These are phyloP conservation scores for Radopholus similis DNA, from an alignment of 1,140 invertebrate species.

Conservation along the genomic window DNA sequence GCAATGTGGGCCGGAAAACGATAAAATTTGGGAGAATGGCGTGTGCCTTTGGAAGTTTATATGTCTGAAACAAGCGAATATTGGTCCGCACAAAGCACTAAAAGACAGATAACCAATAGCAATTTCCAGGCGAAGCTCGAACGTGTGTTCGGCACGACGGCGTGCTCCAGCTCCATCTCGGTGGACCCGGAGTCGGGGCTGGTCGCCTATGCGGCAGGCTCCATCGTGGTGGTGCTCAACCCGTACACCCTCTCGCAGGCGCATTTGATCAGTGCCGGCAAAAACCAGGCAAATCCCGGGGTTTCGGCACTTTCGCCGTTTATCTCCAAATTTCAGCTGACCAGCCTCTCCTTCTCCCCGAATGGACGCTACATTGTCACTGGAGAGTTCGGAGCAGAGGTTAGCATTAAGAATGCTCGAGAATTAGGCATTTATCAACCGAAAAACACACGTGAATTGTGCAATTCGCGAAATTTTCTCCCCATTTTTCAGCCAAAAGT, in stretches of 20 bases:
- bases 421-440: no score
- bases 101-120: background rate
- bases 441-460: no score
- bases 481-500: no score
- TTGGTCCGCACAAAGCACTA: background rate
- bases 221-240: constrained; percentile 50
- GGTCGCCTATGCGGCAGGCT: constrained; percentile 55
- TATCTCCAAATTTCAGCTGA: constrained; percentile 30
- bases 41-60: background rate
- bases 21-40: background rate
- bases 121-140: constrained; percentile 47
- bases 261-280: constrained; percentile 41
- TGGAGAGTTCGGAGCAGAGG: constrained; percentile 34
- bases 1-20: background rate
- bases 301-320: background rate
- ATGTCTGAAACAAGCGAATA: background rate
- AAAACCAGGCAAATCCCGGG: constrained; percentile 23
- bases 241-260: constrained; percentile 37
- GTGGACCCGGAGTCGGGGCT: constrained; percentile 42
- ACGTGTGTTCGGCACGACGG: constrained; percentile 46
- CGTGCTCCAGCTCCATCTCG: constrained; percentile 45
- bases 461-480: no score
- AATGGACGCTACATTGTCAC: constrained; percentile 44
- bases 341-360: constrained; percentile 40
- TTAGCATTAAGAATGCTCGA: no score